Evolutionary conservation across 2,888 invertebrate species (phyloP).

Genomic region (Brachycybe producta): DNA sequence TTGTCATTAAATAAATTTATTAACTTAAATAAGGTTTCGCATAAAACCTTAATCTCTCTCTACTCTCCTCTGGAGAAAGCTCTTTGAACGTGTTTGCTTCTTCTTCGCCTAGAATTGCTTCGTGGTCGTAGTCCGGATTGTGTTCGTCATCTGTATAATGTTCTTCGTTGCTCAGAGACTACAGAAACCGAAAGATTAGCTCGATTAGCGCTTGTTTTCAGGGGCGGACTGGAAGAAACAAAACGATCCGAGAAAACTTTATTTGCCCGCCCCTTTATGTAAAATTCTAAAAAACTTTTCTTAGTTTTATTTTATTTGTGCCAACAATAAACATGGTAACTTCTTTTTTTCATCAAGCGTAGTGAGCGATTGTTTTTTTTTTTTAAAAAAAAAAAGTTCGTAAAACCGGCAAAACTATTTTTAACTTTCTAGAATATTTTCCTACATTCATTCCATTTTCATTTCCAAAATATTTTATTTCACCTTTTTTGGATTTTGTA

Average conservation of each 20-base stretch:
- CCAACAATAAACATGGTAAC: too few relatives aligned
- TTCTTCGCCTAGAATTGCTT: constrained; percentile 90
- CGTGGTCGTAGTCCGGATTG: constrained; percentile 87
- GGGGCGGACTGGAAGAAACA: neutral
- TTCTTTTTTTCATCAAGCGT: too few relatives aligned
- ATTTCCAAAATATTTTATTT: too few relatives aligned
- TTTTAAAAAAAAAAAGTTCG: neutral
- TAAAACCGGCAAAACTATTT: neutral
- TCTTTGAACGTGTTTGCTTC: constrained; percentile 83
- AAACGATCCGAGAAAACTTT: neutral
- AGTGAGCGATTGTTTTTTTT: too few relatives aligned
- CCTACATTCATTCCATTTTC: too few relatives aligned
- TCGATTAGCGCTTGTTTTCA: neutral
- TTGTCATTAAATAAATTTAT: constrained; percentile 11
- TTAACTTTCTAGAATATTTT: too few relatives aligned
- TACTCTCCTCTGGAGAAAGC: constrained; percentile 86
- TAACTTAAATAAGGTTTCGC: neutral
- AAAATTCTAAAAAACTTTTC: too few relatives aligned
- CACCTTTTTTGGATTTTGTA: too few relatives aligned
- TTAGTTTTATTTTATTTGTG: too few relatives aligned
- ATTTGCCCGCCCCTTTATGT: too few relatives aligned
- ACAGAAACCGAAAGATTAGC: constrained; percentile 23
- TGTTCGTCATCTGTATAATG: constrained; percentile 59
- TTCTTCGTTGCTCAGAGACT: constrained; percentile 60
- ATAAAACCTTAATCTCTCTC: constrained; percentile 61